phyloP scores from a whole-genome alignment of 2,888 invertebrate species.

The Drosophila recens region DNA sequence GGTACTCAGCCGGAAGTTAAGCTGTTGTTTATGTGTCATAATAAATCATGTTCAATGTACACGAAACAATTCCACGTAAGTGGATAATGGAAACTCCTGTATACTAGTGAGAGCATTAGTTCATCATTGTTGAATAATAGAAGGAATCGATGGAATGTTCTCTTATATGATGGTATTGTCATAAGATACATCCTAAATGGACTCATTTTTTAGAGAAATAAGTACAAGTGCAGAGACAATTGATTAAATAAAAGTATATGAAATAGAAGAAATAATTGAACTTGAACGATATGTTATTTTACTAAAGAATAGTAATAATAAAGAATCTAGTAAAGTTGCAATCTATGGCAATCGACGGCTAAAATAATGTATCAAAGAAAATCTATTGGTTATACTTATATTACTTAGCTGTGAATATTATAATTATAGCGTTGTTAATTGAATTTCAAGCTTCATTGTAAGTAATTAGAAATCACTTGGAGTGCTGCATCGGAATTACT shows the following conservation, averaged over 20 bases:
- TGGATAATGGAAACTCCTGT: constrained; percentile 68
- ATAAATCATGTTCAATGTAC: constrained; percentile 81
- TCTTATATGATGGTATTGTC: no score
- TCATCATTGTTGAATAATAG: not conserved
- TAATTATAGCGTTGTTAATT: constrained; percentile 2
- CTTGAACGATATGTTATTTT: no score
- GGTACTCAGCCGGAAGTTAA: constrained; percentile 77
- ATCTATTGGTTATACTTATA: not conserved
- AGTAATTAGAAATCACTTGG: not conserved
- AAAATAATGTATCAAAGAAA: no score
- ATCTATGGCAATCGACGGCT: no score
- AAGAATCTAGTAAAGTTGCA: no score
- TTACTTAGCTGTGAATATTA: constrained; percentile 5
- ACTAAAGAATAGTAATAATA: no score
- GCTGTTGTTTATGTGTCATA: constrained; percentile 81
- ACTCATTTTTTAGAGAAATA: no score
- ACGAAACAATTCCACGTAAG: constrained; percentile 76
- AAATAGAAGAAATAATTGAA: no score
- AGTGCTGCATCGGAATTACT: not conserved
- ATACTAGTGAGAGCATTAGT: not conserved
- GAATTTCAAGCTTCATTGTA: constrained; percentile 7
- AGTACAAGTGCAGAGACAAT: no score
- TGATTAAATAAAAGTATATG: no score
- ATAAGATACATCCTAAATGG: no score
- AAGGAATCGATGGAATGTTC: not conserved